A percentile compares a stretch with the other conserved stretches of the same genome.
Conservation (phyloP, 2,797 vertebrate genomes). For the Octomys mimax region DNA sequence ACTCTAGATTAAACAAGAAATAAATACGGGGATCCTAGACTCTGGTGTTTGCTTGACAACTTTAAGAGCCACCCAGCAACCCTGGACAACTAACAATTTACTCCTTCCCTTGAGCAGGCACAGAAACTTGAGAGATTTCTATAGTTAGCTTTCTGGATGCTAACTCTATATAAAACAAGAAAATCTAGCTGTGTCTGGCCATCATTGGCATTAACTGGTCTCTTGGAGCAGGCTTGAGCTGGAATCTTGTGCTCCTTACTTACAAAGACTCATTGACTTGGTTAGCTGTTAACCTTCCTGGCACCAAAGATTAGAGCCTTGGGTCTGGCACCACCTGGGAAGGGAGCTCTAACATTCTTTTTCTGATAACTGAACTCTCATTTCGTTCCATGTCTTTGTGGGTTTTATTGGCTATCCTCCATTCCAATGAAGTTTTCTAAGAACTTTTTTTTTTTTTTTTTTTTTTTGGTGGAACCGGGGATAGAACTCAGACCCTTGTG, state of each 20-base stretch:
- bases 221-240: background rate
- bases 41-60: background rate
- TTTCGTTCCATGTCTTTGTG: background rate
- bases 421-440: background rate
- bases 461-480: too few species aligned
- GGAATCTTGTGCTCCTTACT: background rate
- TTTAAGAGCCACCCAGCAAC: background rate
- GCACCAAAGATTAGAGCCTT: background rate
- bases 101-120: background rate
- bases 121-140: background rate
- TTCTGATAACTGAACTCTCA: background rate
- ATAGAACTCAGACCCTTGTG: too few species aligned
- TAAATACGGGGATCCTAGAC: background rate
- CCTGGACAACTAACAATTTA: background rate
- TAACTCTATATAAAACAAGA: background rate
- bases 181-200: background rate
- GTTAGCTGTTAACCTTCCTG: background rate
- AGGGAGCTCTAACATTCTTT: background rate
- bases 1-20: slow-evolving; percentile 22
- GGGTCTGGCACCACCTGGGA: background rate
- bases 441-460: background rate
- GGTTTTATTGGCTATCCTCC: slow-evolving; percentile 15
- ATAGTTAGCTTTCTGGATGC: background rate
- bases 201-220: background rate
- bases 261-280: background rate